These are phyloP conservation scores for Cricetomys ansorgei DNA, from an alignment of 2,113 vertebrate genomes.

Conservation along the genomic window DNA sequence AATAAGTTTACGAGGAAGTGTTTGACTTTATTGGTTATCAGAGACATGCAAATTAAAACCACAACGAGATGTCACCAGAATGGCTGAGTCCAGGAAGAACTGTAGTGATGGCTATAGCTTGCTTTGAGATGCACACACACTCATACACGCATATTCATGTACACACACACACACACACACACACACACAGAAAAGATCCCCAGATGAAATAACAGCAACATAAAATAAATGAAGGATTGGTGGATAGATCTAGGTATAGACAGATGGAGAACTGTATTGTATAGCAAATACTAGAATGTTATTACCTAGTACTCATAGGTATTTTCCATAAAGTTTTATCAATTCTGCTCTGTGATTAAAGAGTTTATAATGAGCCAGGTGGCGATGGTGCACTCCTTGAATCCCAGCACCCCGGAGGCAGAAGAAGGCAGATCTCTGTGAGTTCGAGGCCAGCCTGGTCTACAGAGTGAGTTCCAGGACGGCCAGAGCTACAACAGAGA, in stretches of 20 bases:
- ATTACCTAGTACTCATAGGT: background rate
- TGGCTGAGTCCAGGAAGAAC: background rate
- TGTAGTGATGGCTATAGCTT: background rate
- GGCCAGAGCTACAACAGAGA: no score
- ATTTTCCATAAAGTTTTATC: background rate
- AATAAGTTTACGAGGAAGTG: background rate
- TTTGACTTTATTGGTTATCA: slow-evolving; percentile 5
- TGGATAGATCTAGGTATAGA: background rate
- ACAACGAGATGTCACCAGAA: background rate
- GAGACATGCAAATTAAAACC: slow-evolving; percentile 36
- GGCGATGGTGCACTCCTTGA: no score
- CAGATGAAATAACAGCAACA: slow-evolving; percentile 15
- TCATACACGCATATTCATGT: background rate
- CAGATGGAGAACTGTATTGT: background rate
- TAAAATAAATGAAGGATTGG: background rate
- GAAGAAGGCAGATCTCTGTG: no score
- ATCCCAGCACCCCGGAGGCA: no score
- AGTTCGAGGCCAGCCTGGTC: no score
- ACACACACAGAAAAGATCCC: background rate
- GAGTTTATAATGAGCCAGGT: slow-evolving; percentile 16
- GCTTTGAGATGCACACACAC: background rate
- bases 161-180: background rate
- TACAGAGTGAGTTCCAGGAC: no score
- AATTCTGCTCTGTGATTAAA: slow-evolving; percentile 18
- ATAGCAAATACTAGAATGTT: background rate